These are phyloP conservation scores for Lycaon pictus DNA, from an alignment of 2,113 vertebrate species.

Conservation along the genomic window DNA sequence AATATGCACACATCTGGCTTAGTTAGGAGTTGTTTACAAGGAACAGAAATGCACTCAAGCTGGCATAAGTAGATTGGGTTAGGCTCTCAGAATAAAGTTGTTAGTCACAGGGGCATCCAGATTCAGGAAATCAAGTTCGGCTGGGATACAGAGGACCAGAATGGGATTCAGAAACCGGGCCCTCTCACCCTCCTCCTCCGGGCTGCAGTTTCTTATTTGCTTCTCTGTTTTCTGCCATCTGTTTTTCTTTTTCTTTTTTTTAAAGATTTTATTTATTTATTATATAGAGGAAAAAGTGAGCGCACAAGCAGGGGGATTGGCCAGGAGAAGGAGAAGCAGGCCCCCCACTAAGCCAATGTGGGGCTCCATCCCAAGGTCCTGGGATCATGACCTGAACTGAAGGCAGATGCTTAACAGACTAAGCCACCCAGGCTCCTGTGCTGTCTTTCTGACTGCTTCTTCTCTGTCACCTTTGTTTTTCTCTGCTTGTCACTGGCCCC, in stretches of 20 bases:
- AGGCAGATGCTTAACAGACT: no score
- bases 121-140: constrained; percentile 54
- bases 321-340: no score
- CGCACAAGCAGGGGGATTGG: no score
- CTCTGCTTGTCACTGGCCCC: not conserved
- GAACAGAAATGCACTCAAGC: constrained; percentile 57
- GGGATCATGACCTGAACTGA: no score
- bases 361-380: no score
- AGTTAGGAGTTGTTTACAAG: constrained; percentile 60
- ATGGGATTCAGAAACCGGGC: not conserved
- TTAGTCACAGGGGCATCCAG: not conserved
- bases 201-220: not conserved
- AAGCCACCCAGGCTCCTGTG: no score
- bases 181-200: fast-evolving
- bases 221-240: not conserved
- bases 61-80: constrained; percentile 12
- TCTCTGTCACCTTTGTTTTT: not conserved
- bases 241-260: not conserved
- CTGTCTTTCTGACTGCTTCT: not conserved
- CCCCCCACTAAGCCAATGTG: no score
- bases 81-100: not conserved
- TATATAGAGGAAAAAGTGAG: no score
- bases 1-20: not conserved
- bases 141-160: not conserved
- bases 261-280: no score